These are phyloP conservation scores for Diadophis punctatus DNA, from an alignment of 2,113 vertebrate species.

Conservation along the genomic window DNA sequence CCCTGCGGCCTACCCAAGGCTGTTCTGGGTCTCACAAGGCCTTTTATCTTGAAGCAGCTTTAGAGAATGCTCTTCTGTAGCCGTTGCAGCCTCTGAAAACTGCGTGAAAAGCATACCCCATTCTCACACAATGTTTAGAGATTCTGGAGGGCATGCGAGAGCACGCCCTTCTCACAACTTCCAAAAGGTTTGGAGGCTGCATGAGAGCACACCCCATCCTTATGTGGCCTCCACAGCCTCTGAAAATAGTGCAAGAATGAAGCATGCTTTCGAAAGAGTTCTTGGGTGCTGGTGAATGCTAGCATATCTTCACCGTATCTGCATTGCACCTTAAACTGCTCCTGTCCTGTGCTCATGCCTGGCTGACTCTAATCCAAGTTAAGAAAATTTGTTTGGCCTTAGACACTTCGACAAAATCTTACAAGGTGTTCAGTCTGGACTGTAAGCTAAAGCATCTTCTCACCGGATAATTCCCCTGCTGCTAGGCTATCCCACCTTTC, in stretches of 20 bases:
- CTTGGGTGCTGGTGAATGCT: not conserved
- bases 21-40: not conserved
- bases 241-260: not conserved
- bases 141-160: not conserved
- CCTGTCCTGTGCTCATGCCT: not conserved
- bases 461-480: not conserved
- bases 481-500: not conserved
- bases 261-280: not conserved
- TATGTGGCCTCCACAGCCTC: not conserved
- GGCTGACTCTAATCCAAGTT: not conserved
- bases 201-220: not conserved
- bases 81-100: not conserved
- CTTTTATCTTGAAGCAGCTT: not conserved
- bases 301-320: not conserved
- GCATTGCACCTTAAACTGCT: not conserved
- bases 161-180: not conserved
- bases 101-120: not conserved
- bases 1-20: not conserved
- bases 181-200: not conserved
- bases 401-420: not conserved
- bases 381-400: not conserved
- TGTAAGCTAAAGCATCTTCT: not conserved
- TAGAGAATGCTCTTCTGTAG: not conserved
- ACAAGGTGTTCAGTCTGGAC: not conserved
- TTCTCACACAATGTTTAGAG: not conserved